These are phyloP conservation scores for Piaya cayana DNA, from an alignment of 2,113 vertebrate genomes.

Conservation along the genomic window DNA sequence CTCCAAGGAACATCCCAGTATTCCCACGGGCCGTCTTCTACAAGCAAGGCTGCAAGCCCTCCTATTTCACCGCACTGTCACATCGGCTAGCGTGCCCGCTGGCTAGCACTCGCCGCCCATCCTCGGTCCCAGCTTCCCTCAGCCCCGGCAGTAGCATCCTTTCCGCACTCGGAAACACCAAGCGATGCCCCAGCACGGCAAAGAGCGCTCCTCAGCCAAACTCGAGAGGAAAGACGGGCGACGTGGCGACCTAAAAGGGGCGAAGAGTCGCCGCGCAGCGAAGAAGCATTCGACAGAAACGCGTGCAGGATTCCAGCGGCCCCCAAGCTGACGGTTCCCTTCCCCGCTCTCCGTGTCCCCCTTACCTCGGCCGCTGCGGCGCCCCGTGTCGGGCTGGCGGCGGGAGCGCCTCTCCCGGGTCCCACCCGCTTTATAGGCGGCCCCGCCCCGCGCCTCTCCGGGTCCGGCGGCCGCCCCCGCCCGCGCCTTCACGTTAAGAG, in stretches of 20 bases:
- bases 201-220: neutral
- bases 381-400: too few species aligned
- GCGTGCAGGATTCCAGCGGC: too few species aligned
- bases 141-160: neutral
- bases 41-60: neutral
- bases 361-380: slow-evolving; percentile 33
- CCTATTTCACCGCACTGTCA: neutral
- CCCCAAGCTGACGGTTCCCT: neutral
- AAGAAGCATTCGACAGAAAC: neutral
- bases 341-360: neutral
- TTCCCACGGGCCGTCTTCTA: neutral
- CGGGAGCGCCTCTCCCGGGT: slow-evolving; percentile 49
- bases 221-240: neutral
- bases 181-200: neutral
- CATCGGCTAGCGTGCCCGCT: too few species aligned
- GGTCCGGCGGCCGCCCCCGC: slow-evolving; percentile 59
- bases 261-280: too few species aligned
- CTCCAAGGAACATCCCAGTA: neutral
- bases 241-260: neutral
- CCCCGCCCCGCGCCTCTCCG: slow-evolving; percentile 36
- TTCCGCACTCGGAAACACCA: neutral
- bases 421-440: slow-evolving; percentile 66
- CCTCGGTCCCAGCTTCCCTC: too few species aligned
- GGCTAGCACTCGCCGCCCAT: too few species aligned
- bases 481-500: slow-evolving; percentile 81